Base-by-base conservation (phyloP, 2,888 invertebrate genomes). In the Hydrotaea cyrtoneurina region DNA sequence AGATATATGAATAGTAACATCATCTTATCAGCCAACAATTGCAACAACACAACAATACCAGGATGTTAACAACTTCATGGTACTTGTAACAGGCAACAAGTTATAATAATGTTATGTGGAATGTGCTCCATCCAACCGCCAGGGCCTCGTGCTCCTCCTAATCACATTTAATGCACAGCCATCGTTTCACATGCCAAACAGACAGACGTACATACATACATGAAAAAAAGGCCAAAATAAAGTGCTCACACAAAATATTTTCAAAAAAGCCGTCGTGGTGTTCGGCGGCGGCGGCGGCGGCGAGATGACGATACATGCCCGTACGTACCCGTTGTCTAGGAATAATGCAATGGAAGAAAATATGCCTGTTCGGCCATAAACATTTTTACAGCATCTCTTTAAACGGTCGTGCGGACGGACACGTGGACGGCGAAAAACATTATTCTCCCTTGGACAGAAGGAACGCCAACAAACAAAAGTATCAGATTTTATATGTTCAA, bases 51-150 rank as follows among this genome's bases (percentile, higher is more conserved):
- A 75, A 46, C 17, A 59, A 74, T 36, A 64, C 57, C 46, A 78
- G 57, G 39, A 78, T 84, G 84, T 84, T 81, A 84, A 78, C 78
- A 81, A 76, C 55, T 80, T 81, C 72, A 78, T 84, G 78, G 59
- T 72, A 66, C 57, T 72, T 78, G 80, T 75, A 74, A 71, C 77
- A 5, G 46, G 50, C 50, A 78, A 72, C 78, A 80, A 76, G 36
- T 75, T 69, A 74, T 57, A 74, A 73, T 36, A 73, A 74, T 74
- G 26, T 74, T 55, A 31, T 55, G 55, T 73, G 36, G 19, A 15
- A 73, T 55, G 73, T 15, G 15, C 43, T 13, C 31, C 7, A 31
- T 19, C 46, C 23, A 53, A 53, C 39, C 31, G 31, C 31, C 31
- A 31, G 31, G 2, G 31, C 31, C 31, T 31, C 26, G n/a, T 46